Percentiles rank a stretch among this genome's conserved stretches.
Evolutionary conservation across 1,140 invertebrate species (phyloP).

Genomic region (Ptiloglossa arizonensis): DNA sequence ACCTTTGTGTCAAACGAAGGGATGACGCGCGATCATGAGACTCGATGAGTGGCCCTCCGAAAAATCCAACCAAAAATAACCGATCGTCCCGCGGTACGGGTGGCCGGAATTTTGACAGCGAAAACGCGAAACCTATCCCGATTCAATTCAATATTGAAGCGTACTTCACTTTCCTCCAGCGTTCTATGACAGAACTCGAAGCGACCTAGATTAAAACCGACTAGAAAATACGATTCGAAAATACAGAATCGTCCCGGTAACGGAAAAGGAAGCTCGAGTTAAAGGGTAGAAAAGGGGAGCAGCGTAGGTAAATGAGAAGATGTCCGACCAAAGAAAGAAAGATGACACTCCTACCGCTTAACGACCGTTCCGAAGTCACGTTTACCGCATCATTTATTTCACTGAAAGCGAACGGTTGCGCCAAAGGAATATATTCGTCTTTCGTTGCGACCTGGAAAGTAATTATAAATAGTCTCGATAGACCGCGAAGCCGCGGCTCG

Average conservation of each 20-base stretch:
- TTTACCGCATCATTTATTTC: constrained; percentile 35
- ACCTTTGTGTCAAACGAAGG: neutral
- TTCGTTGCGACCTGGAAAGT: neutral
- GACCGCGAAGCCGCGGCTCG: neutral
- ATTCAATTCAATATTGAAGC: constrained; percentile 7
- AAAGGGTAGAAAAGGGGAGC: neutral
- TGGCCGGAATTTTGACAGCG: neutral
- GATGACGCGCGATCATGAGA: neutral
- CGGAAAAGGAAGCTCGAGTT: too few species aligned
- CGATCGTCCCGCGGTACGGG: neutral
- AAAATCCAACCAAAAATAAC: neutral
- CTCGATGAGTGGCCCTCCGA: neutral
- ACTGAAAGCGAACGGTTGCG: neutral
- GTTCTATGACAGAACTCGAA: neutral
- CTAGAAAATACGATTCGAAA: constrained; percentile 3
- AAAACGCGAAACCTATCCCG: constrained; percentile 1
- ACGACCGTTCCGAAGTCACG: constrained; percentile 24
- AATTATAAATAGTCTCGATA: constrained; percentile 9
- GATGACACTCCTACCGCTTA: constrained; percentile 30
- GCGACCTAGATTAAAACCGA: constrained; percentile 35
- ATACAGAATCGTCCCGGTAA: too few species aligned
- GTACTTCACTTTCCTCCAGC: too few species aligned
- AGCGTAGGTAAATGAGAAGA: constrained; percentile 39
- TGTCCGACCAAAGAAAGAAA: constrained; percentile 28
- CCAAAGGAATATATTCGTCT: constrained; percentile 5